A percentile compares a stretch with the other conserved stretches of the same genome.
Conservation (phyloP, 2,797 vertebrate species). For the Chloroceryle amazona region DNA sequence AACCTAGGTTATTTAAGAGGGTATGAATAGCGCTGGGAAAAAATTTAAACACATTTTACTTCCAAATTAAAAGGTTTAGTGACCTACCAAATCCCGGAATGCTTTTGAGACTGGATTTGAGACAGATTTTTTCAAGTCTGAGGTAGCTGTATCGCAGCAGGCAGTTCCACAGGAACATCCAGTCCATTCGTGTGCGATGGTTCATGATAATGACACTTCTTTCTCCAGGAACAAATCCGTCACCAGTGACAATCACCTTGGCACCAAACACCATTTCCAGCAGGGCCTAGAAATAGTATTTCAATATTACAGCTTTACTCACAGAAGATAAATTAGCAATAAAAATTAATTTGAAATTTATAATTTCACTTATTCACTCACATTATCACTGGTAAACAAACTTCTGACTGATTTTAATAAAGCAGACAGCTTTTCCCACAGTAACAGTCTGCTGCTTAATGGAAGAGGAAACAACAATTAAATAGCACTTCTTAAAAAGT, state of each 20-base stretch:
- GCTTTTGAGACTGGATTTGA: slow-evolving; percentile 94
- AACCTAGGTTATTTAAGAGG: neutral
- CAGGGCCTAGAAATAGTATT: slow-evolving; percentile 87
- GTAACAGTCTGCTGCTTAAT: neutral
- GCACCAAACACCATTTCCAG: slow-evolving; percentile 95
- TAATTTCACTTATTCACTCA: neutral
- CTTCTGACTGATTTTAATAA: neutral
- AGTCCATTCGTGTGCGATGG: slow-evolving; percentile 97
- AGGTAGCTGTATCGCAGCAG: slow-evolving; percentile 97
- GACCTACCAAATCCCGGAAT: slow-evolving; percentile 96
- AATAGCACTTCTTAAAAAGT: neutral
- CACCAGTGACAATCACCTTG: slow-evolving; percentile 96
- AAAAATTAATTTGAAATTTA: neutral
- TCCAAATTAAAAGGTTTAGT: neutral
- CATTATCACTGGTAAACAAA: neutral
- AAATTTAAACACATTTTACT: neutral
- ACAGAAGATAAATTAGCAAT: neutral
- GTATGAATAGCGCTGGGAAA: neutral
- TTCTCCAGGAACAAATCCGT: slow-evolving; percentile 96
- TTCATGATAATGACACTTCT: slow-evolving; percentile 99
- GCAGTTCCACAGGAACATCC: slow-evolving; percentile 99
- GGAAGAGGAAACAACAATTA: neutral
- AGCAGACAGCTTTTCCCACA: neutral
- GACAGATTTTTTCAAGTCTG: slow-evolving; percentile 96
- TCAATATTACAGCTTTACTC: slow-evolving; percentile 18